Percentiles rank a stretch among this genome's conserved stretches.
Conservation (phyloP, 1,140 invertebrate genomes). For the Trypoxylus dichotomus region DNA sequence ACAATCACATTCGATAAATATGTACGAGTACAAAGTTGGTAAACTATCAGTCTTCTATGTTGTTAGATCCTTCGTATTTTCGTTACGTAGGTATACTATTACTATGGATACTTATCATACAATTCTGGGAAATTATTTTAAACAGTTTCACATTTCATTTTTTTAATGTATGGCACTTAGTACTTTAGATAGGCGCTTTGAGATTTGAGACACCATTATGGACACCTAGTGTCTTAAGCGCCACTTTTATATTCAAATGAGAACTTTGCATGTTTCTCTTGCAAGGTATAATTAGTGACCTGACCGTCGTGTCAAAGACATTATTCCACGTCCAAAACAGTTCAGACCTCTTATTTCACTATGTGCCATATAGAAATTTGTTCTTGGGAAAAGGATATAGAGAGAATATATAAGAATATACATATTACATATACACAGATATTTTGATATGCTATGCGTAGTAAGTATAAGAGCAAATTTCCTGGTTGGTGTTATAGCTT, state of each 20-base stretch:
- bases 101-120: slow-evolving; percentile 13
- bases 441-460: background rate
- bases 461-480: too few species aligned
- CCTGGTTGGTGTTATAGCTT: too few species aligned
- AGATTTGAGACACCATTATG: background rate
- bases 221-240: background rate
- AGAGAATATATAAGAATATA: background rate
- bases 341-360: background rate
- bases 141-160: background rate
- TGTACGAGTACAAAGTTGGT: too few species aligned
- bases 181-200: background rate
- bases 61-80: too few species aligned
- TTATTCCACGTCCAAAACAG: background rate
- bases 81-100: too few species aligned
- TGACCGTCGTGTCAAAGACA: background rate
- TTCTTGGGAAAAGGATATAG: background rate
- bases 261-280: background rate
- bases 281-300: background rate
- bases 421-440: background rate
- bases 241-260: slow-evolving; percentile 7
- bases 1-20: too few species aligned
- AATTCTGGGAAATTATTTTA: background rate
- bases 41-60: too few species aligned
- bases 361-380: background rate
- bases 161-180: background rate